A percentile compares a stretch with the other conserved stretches of the same genome.
Conservation (phyloP, 1,140 invertebrate genomes). For the Drosophila pruinosa region DNA sequence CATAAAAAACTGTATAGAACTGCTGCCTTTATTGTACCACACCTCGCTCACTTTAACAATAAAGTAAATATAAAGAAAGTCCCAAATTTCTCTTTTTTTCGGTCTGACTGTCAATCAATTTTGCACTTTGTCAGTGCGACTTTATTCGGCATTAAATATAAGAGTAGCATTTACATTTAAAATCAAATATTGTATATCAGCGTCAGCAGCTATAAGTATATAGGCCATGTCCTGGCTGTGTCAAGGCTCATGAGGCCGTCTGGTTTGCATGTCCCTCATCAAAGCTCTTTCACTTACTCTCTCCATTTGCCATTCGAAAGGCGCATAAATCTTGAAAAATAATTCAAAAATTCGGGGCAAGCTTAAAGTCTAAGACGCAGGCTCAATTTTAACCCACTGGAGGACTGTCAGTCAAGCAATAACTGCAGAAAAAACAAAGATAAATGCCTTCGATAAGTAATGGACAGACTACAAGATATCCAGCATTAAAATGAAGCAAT, state of each 20-base stretch:
- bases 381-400: constrained; percentile 43
- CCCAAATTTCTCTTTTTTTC: neutral
- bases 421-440: constrained; percentile 15
- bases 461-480: neutral
- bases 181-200: constrained; percentile 40
- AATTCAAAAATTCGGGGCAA: constrained; percentile 41
- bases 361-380: constrained; percentile 32
- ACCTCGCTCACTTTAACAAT: neutral
- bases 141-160: constrained; percentile 14
- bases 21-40: neutral
- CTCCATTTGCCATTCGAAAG: neutral
- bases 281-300: neutral
- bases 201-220: neutral
- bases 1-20: too few relatives aligned
- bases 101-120: constrained; percentile 7
- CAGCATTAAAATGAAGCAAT: neutral
- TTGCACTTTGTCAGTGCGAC: constrained; percentile 16
- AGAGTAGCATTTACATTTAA: constrained; percentile 23
- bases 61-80: neutral
- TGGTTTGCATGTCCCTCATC: constrained; percentile 14
- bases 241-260: neutral
- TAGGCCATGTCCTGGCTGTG: neutral
- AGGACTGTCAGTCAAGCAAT: constrained; percentile 11
- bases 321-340: constrained; percentile 38
- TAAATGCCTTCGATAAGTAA: neutral